Base-by-base conservation (phyloP, 2,113 vertebrate genomes). In the Marmota flaviventris region DNA sequence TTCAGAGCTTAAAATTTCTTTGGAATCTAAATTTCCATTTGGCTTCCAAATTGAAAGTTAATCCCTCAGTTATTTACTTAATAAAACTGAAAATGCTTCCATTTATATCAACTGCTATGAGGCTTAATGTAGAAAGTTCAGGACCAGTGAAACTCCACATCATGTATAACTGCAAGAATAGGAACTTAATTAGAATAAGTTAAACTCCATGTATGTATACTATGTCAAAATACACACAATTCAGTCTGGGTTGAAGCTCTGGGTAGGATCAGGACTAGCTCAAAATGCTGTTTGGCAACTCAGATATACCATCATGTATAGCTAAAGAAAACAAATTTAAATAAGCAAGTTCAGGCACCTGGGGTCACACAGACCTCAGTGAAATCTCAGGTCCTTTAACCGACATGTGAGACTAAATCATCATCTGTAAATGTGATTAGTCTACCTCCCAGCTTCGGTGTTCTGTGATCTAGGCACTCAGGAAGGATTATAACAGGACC, bases 321-420 rank as follows among this genome's bases (percentile, higher is more conserved):
- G 8, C 56, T 58, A 58, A 58, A 58, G 20, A 58, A 20, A 58
- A 58, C 2, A 58, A 58, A 58, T 58, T 20, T 58, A 8, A 58
- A 58, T 17, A 58, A 58, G 20, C 22, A 90, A 29, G 0, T 63
- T 81, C 29, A 53, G 24, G 20, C 24, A 91, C 65, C 20, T 48
- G 39, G 63, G 37, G 24, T 96, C 70, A 93, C 34, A 91, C 2
- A 87, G 76, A 70, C 39, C 16, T 27, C 14, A 22, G 13, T 34
- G 53, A 94, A 94, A 93, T 90, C 48, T 56, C 85, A 96, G 39
- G 34, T 84, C 70, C 65, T 92, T 82, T 92, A 13, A 73, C 2
- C 45, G 76, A 72, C 32, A 70, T 42, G 85, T 82, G 69, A 92
- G 67, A 72, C 51, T 78, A 85, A 96, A 34, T 48, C 4, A 0